Conservation (phyloP, 35 echinoderm and acorn worm species). For the Strongylocentrotus purpuratus region DNA sequence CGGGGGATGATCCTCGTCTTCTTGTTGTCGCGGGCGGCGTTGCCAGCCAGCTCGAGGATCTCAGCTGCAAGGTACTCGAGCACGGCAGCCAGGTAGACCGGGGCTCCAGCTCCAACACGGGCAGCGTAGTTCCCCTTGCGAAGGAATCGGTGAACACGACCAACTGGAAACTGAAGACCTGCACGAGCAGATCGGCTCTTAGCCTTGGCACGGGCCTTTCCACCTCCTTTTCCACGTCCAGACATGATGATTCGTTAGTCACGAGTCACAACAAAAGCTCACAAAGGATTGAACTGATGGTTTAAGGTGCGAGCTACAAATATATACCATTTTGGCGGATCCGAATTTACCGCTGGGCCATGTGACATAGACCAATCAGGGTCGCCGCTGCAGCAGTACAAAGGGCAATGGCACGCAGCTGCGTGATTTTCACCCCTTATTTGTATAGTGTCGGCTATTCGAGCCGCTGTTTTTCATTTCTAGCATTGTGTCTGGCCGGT, state of each 20-base stretch:
- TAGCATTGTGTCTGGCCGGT: too few species aligned
- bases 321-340: too few species aligned
- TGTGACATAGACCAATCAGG: too few species aligned
- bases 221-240: constrained; percentile 72
- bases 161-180: background rate
- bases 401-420: too few species aligned
- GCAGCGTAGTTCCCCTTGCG: constrained; percentile 69
- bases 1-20: constrained; percentile 82
- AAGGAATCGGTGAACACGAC: constrained; percentile 42
- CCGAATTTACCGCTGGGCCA: too few species aligned
- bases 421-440: too few species aligned
- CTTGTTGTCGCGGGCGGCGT: constrained; percentile 94
- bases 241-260: constrained; percentile 62
- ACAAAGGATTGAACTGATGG: too few species aligned
- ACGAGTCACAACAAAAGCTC: too few species aligned
- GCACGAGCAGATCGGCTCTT: constrained; percentile 64
- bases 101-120: constrained; percentile 70
- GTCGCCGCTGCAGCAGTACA: too few species aligned
- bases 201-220: constrained; percentile 55
- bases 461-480: too few species aligned
- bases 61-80: constrained; percentile 86
- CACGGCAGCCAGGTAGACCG: constrained; percentile 81
- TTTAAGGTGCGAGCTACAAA: too few species aligned
- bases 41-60: constrained; percentile 88
- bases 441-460: too few species aligned